phyloP scores from a whole-genome alignment of 2,113 vertebrate species.

The Sporophila hypoxantha region DNA sequence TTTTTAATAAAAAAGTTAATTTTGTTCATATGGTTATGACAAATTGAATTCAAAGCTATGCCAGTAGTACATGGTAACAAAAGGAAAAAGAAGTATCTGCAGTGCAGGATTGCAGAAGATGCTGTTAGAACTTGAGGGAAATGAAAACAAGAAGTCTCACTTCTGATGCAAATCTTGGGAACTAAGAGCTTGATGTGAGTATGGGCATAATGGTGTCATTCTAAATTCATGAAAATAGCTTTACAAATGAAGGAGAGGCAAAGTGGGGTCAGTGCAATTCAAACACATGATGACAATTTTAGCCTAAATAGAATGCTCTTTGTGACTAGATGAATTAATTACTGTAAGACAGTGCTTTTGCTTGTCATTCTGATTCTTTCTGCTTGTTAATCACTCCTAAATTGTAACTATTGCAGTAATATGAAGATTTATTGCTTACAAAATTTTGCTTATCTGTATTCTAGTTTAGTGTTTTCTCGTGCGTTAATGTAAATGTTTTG shows the following conservation, averaged over 20 bases:
- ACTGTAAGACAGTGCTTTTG: constrained; percentile 60
- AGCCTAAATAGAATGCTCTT: constrained; percentile 56
- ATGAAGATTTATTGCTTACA: constrained; percentile 31
- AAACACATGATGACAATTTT: constrained; percentile 56
- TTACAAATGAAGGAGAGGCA: constrained; percentile 61
- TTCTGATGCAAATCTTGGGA: constrained; percentile 64
- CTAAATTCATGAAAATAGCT: constrained; percentile 61
- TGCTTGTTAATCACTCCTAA: constrained; percentile 61
- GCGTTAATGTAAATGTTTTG: background rate
- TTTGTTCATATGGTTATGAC: background rate
- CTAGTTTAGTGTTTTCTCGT: background rate
- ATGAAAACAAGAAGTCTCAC: constrained; percentile 37
- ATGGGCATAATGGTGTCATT: constrained; percentile 58
- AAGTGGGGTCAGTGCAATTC: constrained; percentile 62
- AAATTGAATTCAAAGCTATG: background rate
- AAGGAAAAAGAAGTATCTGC: background rate
- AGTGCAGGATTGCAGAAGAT: background rate
- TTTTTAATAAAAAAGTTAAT: background rate
- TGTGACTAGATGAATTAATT: constrained; percentile 62
- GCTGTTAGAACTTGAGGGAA: constrained; percentile 23
- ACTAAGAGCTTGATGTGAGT: constrained; percentile 3
- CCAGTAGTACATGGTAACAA: background rate
- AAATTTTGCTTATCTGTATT: background rate
- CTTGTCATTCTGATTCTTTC: constrained; percentile 63
- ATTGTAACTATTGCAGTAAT: constrained; percentile 40